Evolutionary conservation across 2,888 invertebrate species (phyloP).

Genomic region (Eurois occulta): DNA sequence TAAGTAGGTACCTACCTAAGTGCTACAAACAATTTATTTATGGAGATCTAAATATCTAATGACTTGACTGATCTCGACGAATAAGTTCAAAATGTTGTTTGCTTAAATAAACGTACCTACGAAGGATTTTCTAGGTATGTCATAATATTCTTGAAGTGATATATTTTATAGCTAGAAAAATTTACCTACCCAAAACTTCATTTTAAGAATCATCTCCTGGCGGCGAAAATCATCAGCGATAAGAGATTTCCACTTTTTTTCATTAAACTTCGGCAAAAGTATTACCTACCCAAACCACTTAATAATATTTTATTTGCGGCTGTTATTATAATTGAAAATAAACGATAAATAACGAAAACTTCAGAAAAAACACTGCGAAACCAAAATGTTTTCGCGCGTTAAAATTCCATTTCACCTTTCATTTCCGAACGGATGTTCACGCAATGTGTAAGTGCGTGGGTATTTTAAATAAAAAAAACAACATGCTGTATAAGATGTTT

Average conservation of each 20-base stretch:
- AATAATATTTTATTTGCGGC: conserved; percentile 23
- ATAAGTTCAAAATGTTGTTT: conserved; percentile 21
- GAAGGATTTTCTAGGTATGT: not conserved
- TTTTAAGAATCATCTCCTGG: not conserved
- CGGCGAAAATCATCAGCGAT: not conserved
- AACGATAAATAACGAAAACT: conserved; percentile 49
- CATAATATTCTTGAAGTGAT: conserved; percentile 10
- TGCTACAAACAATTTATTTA: conserved; percentile 13
- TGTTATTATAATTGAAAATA: conserved; percentile 49
- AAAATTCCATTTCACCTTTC: conserved; percentile 57
- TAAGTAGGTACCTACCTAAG: not conserved
- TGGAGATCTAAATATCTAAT: not conserved
- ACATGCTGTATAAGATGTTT: conserved; percentile 58
- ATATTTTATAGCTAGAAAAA: not conserved
- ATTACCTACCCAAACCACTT: conserved; percentile 13
- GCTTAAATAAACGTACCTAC: not conserved
- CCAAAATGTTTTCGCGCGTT: conserved; percentile 45
- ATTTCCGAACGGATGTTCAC: conserved; percentile 63
- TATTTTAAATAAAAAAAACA: conserved; percentile 45
- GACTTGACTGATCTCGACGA: conserved; percentile 23
- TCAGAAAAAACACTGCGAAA: conserved; percentile 3
- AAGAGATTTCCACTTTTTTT: not conserved
- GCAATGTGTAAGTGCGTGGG: conserved; percentile 45
- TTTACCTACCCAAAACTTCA: not conserved
- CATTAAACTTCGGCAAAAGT: not conserved